phyloP scores from a whole-genome alignment of 2,888 invertebrate species.

The Drosophila pseudotakahashii region DNA sequence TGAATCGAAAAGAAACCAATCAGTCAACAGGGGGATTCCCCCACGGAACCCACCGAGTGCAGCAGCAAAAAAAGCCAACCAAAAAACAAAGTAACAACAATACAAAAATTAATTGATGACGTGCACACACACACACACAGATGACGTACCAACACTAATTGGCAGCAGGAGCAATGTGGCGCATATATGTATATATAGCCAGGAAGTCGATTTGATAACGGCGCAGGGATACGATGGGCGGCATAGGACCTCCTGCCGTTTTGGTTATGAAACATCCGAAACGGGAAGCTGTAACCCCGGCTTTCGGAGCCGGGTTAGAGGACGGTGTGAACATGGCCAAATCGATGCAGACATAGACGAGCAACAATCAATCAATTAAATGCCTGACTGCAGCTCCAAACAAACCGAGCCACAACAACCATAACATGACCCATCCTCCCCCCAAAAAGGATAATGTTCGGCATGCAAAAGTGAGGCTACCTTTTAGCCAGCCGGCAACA shows the following conservation, averaged over 20 bases:
- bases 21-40: slow-evolving; percentile 54
- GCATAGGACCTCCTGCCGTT: slow-evolving; percentile 14
- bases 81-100: slow-evolving; percentile 61
- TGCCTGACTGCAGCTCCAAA: slow-evolving; percentile 58
- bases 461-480: slow-evolving; percentile 41
- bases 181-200: slow-evolving; percentile 39
- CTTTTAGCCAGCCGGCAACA: slow-evolving; percentile 42
- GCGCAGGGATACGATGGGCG: slow-evolving; percentile 26
- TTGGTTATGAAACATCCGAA: slow-evolving; percentile 62
- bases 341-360: slow-evolving; percentile 71
- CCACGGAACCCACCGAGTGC: slow-evolving; percentile 31
- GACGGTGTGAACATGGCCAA: slow-evolving; percentile 39
- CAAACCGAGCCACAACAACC: slow-evolving; percentile 26
- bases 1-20: slow-evolving; percentile 66
- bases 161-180: slow-evolving; percentile 57
- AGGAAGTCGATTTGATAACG: slow-evolving; percentile 71
- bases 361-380: slow-evolving; percentile 78
- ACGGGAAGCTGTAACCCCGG: slow-evolving; percentile 10
- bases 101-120: slow-evolving; percentile 75
- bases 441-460: slow-evolving; percentile 25
- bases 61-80: slow-evolving; percentile 59
- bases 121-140: slow-evolving; percentile 38
- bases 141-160: slow-evolving; percentile 70
- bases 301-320: background rate
- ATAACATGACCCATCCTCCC: slow-evolving; percentile 18